Evolutionary conservation across 2,888 invertebrate species (phyloP).

Genomic region (Diachrysia chrysitis): DNA sequence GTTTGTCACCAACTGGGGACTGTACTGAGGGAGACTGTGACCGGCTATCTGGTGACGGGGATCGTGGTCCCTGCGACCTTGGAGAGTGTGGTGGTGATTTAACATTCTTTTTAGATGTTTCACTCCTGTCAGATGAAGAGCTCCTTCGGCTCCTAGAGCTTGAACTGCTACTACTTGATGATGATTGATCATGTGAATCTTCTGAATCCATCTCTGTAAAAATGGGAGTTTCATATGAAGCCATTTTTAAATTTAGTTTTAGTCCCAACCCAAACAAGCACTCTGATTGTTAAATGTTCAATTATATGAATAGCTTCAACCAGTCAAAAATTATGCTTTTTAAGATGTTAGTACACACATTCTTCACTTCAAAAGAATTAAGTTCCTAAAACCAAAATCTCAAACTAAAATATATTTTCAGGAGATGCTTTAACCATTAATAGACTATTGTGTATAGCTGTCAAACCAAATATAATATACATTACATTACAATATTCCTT

Average conservation of each 20-base stretch:
- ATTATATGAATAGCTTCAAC: conserved; percentile 61
- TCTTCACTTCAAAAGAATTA: conserved; percentile 42
- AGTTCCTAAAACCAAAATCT: conserved; percentile 31
- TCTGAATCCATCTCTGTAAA: conserved; percentile 90
- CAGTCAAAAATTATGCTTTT: conserved; percentile 54
- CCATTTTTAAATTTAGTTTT: conserved; percentile 27
- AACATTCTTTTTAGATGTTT: conserved; percentile 77
- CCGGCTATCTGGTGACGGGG: conserved; percentile 73
- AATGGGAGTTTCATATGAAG: conserved; percentile 64
- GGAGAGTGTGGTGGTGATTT: conserved; percentile 73
- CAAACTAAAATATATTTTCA: neutral
- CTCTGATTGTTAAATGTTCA: conserved; percentile 61
- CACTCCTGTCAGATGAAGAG: conserved; percentile 81
- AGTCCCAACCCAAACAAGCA: conserved; percentile 71
- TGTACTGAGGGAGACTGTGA: conserved; percentile 74
- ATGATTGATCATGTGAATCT: conserved; percentile 88
- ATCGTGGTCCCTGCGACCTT: conserved; percentile 69
- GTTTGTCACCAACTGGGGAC: conserved; percentile 63
- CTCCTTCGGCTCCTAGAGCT: conserved; percentile 83
- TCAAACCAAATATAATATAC: conserved; percentile 5
- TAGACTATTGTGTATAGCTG: neutral
- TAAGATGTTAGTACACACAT: conserved; percentile 66
- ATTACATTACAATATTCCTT: conserved; percentile 8
- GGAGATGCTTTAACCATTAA: conserved; percentile 10
- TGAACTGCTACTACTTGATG: conserved; percentile 86